Base-by-base conservation (phyloP, 2,113 vertebrate species). In the Rhodinocichla rosea region DNA sequence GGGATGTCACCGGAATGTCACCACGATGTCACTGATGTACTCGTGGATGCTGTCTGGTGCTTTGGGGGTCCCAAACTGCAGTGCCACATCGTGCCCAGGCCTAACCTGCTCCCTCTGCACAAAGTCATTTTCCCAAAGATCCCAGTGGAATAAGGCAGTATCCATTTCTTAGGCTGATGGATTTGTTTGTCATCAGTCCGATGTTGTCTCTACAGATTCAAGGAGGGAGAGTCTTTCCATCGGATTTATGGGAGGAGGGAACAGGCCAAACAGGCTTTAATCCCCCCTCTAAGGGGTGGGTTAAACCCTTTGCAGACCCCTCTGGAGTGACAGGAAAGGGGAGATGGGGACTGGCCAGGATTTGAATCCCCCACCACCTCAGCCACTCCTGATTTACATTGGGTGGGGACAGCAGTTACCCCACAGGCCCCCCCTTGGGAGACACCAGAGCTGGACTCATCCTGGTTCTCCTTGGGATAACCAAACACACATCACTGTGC, bases 11-110 rank as follows among this genome's bases (percentile, higher is more conserved):
- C 4, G 0, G 26, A 3, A 75, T 26, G 77, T 28, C 65, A 57
- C 55, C 12, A 17, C 37, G 7, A n/a, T 80, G 53, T 13, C 79
- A 49, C 53, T 3, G 2, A 77, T 59, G 30, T 3, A 3, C 20
- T 28, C 0, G 0, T 7, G 7, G 70, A 10, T 49, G 63, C 83
- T 75, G 39, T 0, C 2, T 16, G 59, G 15, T 23, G 32, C 77
- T 68, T 60, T 28, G 47, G 9, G 32, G 37, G 4, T 57, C 8
- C 22, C 52, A 32, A 50, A 14, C 7, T 35, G 44, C 71, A 28
- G 16, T 16, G 42, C 5, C 70, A 49, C 62, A 23, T 26, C 0
- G 0, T 75, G 35, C 22, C 22, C 50, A 14, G 45, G 30, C n/a
- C 57, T 37, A 3, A 27, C 13, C 17, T 32, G n/a, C 2, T 2